Conservation (phyloP, 2,113 vertebrate species). For the Aramus guarauna region DNA sequence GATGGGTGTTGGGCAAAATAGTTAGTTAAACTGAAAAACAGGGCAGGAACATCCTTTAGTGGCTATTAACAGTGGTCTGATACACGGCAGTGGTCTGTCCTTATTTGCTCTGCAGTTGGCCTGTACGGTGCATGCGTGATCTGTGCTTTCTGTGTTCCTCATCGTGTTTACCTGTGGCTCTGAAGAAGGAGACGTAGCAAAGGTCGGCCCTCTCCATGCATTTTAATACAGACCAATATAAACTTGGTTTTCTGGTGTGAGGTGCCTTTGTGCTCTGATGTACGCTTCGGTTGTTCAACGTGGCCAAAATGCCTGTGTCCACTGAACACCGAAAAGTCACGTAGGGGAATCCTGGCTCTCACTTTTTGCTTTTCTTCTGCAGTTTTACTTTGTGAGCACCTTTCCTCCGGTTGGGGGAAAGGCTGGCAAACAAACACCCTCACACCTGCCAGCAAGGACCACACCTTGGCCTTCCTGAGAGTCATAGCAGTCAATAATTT, state of each 20-base stretch:
- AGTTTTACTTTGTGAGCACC: conserved; percentile 11
- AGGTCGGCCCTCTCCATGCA: accelerated
- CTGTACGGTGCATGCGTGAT: not conserved
- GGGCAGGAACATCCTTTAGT: not conserved
- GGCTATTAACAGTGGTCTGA: not conserved
- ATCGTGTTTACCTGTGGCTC: not conserved
- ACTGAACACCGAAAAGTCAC: not conserved
- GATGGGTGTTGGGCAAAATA: not conserved
- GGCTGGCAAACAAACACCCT: conserved; percentile 55
- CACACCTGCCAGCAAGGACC: conserved; percentile 54
- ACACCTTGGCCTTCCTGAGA: conserved; percentile 55
- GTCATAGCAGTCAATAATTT: conserved; percentile 39
- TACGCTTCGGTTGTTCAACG: accelerated
- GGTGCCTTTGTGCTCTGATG: not conserved
- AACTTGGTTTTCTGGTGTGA: accelerated
- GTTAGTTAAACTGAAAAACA: not conserved
- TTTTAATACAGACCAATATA: not conserved
- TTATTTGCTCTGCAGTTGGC: not conserved
- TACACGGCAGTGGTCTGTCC: not conserved
- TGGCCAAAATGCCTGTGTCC: not conserved
- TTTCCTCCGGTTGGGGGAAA: conserved; percentile 56
- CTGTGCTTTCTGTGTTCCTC: not conserved
- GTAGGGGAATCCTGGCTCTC: not conserved
- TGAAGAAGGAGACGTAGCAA: not conserved
- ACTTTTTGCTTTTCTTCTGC: not conserved